These are phyloP conservation scores for Myrmecobius fasciatus DNA, from an alignment of 2,113 vertebrate species.

Conservation along the genomic window DNA sequence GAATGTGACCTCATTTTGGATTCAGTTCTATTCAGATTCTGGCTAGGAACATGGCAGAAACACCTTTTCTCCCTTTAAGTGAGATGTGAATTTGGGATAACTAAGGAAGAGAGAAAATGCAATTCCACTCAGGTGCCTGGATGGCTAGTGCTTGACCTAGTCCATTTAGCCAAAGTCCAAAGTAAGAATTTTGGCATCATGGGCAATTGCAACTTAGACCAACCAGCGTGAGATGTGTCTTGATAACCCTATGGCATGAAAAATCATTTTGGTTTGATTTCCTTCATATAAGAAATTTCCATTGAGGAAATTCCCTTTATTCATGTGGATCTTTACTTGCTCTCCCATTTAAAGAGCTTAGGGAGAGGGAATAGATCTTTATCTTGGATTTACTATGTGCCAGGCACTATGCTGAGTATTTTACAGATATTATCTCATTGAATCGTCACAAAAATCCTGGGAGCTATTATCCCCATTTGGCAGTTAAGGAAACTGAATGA, in stretches of 20 bases:
- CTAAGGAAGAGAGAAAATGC: conserved; percentile 32
- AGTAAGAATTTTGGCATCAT: background rate
- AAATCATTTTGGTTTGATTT: background rate
- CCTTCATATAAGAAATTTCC: background rate
- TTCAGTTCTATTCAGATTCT: conserved; percentile 52
- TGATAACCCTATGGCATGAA: background rate
- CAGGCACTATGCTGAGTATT: background rate
- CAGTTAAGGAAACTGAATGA: background rate
- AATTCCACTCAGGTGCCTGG: rapidly evolving
- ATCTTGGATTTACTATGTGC: background rate
- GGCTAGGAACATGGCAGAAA: conserved; percentile 49
- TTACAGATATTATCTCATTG: background rate
- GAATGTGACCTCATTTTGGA: conserved; percentile 72
- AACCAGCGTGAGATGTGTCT: background rate
- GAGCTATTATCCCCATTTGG: background rate
- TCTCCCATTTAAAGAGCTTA: background rate
- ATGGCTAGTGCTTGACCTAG: background rate
- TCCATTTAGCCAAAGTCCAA: background rate
- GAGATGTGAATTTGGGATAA: conserved; percentile 49
- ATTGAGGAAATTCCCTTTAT: background rate
- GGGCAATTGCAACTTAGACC: background rate
- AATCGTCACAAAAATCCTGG: background rate
- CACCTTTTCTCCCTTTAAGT: conserved; percentile 21
- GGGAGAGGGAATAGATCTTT: background rate
- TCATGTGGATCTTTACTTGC: background rate